Conservation (phyloP, 2,113 vertebrate species). For the Engystomops pustulosus region DNA sequence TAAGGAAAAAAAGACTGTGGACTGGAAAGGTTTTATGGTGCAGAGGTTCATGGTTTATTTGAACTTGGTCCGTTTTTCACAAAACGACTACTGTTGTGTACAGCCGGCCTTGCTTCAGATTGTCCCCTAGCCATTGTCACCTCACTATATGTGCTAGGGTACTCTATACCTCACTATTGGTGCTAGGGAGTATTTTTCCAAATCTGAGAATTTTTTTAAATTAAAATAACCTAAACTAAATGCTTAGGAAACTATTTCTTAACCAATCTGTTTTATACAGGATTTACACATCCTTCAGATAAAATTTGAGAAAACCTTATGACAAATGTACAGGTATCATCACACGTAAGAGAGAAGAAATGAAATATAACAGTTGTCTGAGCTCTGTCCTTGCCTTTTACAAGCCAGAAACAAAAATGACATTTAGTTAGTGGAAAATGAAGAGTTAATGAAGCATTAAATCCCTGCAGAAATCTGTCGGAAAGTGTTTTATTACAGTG, state of each 20-base stretch:
- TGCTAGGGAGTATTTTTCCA: no score
- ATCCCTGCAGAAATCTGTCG: constrained; percentile 15
- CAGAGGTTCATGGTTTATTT: no score
- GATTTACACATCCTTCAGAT: not conserved
- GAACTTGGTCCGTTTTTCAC: no score
- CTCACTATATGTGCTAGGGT: no score
- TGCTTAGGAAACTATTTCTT: not conserved
- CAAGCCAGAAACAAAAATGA: not conserved
- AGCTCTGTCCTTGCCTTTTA: not conserved
- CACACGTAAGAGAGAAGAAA: not conserved
- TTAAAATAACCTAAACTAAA: not conserved
- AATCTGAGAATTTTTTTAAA: not conserved
- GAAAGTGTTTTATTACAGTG: constrained; percentile 1
- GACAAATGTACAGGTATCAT: not conserved
- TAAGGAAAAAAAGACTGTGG: no score
- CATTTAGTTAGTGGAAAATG: constrained; percentile 19
- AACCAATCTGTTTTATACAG: not conserved
- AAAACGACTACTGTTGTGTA: no score
- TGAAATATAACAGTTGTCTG: not conserved
- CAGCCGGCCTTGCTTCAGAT: no score
- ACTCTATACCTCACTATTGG: no score
- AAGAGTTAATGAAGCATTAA: constrained; percentile 31
- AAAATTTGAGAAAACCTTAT: not conserved
- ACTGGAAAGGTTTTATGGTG: no score
- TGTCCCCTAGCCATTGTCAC: no score